Base-by-base conservation (phyloP, 2,113 vertebrate genomes). In the Crotalus viridis region DNA sequence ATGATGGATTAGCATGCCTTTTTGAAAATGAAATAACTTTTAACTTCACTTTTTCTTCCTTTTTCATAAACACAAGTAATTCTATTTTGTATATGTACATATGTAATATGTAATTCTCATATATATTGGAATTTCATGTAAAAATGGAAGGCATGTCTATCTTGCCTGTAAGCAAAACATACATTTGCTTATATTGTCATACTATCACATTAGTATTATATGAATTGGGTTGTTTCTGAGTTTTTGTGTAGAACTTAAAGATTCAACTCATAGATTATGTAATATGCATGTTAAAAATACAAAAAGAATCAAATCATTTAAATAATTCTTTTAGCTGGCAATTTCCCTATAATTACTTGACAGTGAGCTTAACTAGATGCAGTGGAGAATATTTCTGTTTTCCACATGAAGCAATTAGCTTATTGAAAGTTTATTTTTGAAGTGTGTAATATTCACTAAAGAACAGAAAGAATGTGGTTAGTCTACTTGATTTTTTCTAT, bases 191-290 rank as follows among this genome's bases (percentile, higher is more conserved):
- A 81, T 33, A 91, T 33, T 88, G 93, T 56, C 46, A 43, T 51
- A 87, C 0, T 0, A 57, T 93, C 91, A 87, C 89, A 86, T 89
- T 91, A 93, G 90, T 88, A 24, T 92, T 0, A 0, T 92, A 90
- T 91, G 48, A 28, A 54, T 43, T 89, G 3, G 54, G 24, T 55
- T 46, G 54, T 15, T 48, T 56, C 93, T 21, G 91, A n/a, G 0
- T 59, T 85, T 69, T 94, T 26, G 69, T 91, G 55, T 88, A 51
- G 24, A 91, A 93, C 6, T 52, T 94, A 52, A 86, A 19, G 55
- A 43, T 39, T 57, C 19, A 56, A 54, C 28, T 88, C 46, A 55
- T 54, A 17, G 21, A 89, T 21, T 90, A 51, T 69, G 91, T 57
- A 85, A 10, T 54, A 9, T 10, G 33, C 19, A 24, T 86, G 90